These are phyloP conservation scores for Calephelis nemesis DNA, from an alignment of 1,140 invertebrate species.

Conservation along the genomic window DNA sequence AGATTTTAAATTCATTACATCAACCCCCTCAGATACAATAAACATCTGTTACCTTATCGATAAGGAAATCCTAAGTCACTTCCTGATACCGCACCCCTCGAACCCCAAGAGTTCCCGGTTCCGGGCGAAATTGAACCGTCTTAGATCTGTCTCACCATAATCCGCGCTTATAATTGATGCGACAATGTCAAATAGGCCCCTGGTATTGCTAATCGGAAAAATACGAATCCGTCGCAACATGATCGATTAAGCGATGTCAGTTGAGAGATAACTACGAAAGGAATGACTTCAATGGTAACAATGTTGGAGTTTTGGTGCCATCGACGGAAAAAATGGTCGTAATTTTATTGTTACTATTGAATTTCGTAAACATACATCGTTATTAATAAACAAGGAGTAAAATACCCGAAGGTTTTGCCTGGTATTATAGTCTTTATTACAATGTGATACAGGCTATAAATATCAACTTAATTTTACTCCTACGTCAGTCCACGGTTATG, in stretches of 20 bases:
- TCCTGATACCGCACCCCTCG: conserved; percentile 21
- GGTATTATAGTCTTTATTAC: too few relatives aligned
- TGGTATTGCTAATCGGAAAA: conserved; percentile 74
- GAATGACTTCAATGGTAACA: conserved; percentile 16
- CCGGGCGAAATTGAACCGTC: conserved; percentile 70
- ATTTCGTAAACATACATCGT: too few relatives aligned
- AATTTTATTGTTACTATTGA: too few relatives aligned
- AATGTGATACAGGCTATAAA: too few relatives aligned
- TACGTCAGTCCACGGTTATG: too few relatives aligned
- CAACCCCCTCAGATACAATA: neutral
- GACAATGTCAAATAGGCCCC: conserved; percentile 68
- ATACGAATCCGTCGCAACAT: conserved; percentile 67
- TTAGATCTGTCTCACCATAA: conserved; percentile 72
- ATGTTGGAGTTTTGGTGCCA: neutral
- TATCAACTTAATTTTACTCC: too few relatives aligned
- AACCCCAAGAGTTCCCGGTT: conserved; percentile 29
- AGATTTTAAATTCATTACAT: neutral
- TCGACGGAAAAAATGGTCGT: too few relatives aligned
- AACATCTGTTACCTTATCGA: conserved; percentile 10
- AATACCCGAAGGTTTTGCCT: too few relatives aligned
- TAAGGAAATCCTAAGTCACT: conserved; percentile 18
- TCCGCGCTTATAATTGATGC: conserved; percentile 77
- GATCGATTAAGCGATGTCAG: conserved; percentile 61
- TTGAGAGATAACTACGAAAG: conserved; percentile 33
- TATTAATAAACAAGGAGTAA: too few relatives aligned